A percentile compares a stretch with the other conserved stretches of the same genome.
Conservation (phyloP, 2,888 invertebrate genomes). For the Chymomyza amoena region DNA sequence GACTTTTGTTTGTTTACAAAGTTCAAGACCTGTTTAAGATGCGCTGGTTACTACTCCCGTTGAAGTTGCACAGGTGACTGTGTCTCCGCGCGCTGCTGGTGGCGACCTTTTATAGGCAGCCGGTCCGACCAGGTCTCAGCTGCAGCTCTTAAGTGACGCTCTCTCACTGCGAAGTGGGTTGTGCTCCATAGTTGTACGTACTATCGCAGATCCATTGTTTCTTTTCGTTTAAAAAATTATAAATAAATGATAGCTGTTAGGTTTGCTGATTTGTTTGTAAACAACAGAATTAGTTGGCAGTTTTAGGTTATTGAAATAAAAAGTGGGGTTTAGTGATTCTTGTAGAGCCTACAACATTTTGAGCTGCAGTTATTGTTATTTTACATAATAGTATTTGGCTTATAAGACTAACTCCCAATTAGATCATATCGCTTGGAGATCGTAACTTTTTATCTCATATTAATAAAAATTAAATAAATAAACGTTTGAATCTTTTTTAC, state of each 20-base stretch:
- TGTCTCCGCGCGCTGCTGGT: conserved; percentile 22
- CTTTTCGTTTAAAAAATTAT: not conserved
- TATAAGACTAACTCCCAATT: no score
- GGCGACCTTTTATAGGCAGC: conserved; percentile 35
- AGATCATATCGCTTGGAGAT: no score
- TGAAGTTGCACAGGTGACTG: conserved; percentile 20
- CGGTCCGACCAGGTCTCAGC: not conserved
- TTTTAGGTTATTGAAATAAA: not conserved
- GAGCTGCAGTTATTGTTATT: not conserved
- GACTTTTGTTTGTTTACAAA: conserved; percentile 48
- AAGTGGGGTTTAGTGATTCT: not conserved
- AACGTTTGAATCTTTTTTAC: no score
- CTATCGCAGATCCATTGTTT: not conserved
- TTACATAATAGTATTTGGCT: no score
- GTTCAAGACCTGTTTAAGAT: not conserved
- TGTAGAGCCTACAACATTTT: not conserved
- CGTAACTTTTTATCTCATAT: no score
- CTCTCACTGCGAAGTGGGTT: not conserved
- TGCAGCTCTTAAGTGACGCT: conserved; percentile 17
- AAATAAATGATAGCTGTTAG: not conserved
- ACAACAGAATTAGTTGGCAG: not conserved
- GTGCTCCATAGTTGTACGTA: not conserved
- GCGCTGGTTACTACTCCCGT: not conserved
- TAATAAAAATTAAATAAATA: no score
- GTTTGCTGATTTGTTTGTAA: not conserved